Base-by-base conservation (phyloP, 2,888 invertebrate species). In the Matsumyia berberina region DNA sequence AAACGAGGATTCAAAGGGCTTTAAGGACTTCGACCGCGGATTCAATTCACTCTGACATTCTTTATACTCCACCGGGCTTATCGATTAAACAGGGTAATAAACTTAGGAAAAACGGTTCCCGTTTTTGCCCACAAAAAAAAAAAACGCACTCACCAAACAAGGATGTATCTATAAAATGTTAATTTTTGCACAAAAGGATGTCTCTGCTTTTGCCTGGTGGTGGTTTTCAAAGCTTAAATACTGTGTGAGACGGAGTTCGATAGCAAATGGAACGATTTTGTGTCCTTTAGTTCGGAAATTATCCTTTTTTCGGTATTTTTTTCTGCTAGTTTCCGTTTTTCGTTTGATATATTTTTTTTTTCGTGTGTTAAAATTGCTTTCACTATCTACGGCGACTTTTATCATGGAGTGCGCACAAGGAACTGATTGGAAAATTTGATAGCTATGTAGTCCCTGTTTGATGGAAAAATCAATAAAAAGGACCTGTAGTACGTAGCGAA, bases 391-490 rank as follows among this genome's bases (percentile, higher is more conserved):
- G 62, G 39, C 77, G 67, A 83, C 83, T 83, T 78, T 83, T 62
- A 62, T 57, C 72, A 73, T 53, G 62, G 58, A 79, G 74, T 85
- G 79, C 74, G 69, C 85, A 80, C 53, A 79, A 85, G 74, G 79
- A 85, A 85, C 79, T 85, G 69, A 64, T 67, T 66, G 35, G 31
- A 46, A 37, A 78, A 60, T 60, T 42, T 12, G 62, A 44, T 57
- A 49, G 67, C 33, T 57, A n/a, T n/a, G n/a, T n/a, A 37, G 62
- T 60, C 51, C 62, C 44, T 55, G 58, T n/a, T 82, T 46, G 42
- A 44, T 77, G 31, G 86, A 87, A 88, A 89, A 89, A 89, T 89
- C 89, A 86, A 89, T 89, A 88, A 86, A 87, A 88, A 89, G 88
- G 87, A 88, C 88, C 88, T 89, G 88, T 88, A 86, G 88, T 88